phyloP scores from a whole-genome alignment of 2,797 vertebrate species.

The Glyptemys insculpta region DNA sequence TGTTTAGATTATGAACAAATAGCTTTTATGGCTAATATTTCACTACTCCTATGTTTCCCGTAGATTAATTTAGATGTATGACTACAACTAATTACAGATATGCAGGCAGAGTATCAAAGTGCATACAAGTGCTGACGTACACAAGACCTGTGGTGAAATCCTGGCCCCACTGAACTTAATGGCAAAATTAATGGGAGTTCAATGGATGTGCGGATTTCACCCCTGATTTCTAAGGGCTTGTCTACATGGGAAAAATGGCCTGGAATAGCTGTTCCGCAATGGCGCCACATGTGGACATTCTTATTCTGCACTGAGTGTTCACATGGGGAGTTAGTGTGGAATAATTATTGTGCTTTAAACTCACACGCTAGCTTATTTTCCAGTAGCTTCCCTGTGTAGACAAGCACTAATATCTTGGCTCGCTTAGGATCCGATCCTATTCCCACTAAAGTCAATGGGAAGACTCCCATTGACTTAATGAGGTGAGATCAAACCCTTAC shows the following conservation, averaged over 20 bases:
- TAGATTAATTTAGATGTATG: conserved; percentile 56
- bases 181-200: background rate
- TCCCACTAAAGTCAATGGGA: background rate
- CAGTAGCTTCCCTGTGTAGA: background rate
- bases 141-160: conserved; percentile 40
- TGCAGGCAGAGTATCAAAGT: conserved; percentile 20
- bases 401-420: background rate
- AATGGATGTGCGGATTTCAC: background rate
- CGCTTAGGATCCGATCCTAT: background rate
- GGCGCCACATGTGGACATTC: background rate
- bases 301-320: background rate
- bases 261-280: background rate
- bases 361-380: background rate
- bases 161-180: background rate
- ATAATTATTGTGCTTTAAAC: background rate
- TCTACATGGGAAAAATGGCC: background rate
- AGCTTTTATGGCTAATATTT: conserved; percentile 66
- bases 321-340: background rate
- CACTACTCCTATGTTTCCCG: conserved; percentile 2
- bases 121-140: background rate
- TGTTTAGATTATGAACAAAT: conserved; percentile 45
- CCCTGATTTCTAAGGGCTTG: background rate
- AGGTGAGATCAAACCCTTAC: background rate
- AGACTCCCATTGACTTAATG: background rate
- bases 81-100: conserved; percentile 5